phyloP scores from a whole-genome alignment of 2,797 vertebrate genomes.

The Merluccius polli region DNA sequence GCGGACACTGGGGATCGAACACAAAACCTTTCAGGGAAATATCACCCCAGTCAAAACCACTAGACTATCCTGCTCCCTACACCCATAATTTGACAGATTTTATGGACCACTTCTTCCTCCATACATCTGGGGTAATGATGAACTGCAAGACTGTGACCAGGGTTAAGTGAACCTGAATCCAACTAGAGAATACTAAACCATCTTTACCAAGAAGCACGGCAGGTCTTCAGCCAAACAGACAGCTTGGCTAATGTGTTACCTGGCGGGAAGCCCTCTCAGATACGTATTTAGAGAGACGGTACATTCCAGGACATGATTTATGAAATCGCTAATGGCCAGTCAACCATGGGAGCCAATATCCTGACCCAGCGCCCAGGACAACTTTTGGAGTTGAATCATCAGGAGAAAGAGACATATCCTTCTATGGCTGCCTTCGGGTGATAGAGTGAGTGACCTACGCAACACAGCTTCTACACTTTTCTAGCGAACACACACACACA shows the following conservation, averaged over 20 bases:
- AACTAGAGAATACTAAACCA: neutral
- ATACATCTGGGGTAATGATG: neutral
- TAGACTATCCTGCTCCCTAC: neutral
- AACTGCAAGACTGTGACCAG: neutral
- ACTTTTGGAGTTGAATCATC: neutral
- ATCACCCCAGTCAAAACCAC: no score
- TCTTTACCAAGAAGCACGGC: neutral
- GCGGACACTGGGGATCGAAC: no score
- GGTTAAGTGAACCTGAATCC: neutral
- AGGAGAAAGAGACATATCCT: slow-evolving; percentile 2
- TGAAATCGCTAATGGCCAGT: slow-evolving; percentile 8
- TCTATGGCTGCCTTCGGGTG: slow-evolving; percentile 24
- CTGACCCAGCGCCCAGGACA: slow-evolving; percentile 9
- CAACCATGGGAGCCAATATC: slow-evolving; percentile 20
- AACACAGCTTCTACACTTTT: neutral
- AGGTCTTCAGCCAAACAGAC: neutral
- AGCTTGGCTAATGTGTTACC: slow-evolving; percentile 22
- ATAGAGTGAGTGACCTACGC: slow-evolving; percentile 18
- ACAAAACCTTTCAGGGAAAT: no score
- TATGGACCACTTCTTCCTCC: neutral
- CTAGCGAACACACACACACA: no score
- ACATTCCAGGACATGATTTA: slow-evolving; percentile 19
- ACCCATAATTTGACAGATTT: neutral
- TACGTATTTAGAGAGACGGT: slow-evolving; percentile 11
- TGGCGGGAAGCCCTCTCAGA: slow-evolving; percentile 22